Base-by-base conservation (phyloP, 2,113 vertebrate genomes). In the Typhlomys cinereus region DNA sequence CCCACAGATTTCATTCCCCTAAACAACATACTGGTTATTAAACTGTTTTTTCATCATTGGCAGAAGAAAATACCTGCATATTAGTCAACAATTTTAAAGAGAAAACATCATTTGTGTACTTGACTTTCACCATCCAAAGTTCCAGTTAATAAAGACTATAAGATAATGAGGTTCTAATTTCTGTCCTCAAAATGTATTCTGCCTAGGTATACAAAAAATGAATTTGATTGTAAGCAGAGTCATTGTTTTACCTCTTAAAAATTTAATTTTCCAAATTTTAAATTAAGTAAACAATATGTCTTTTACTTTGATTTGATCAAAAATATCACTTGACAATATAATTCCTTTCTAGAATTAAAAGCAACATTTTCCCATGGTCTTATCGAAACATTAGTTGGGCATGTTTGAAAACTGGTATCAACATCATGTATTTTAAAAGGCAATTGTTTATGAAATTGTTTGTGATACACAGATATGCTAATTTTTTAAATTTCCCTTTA, bases 381-480 rank as follows among this genome's bases (percentile, higher is more conserved):
- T 86, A 89, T 95, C 93, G 91, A 95, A 94, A 85, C 44, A 25
- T 93, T 88, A n/a, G 41, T 88, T 91, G 29, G 36, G 74, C 92
- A 66, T 34, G 11, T 84, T 70, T 64, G 83, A 93, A 48, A 94
- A 76, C 23, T 92, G 84, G 84, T 89, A 92, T 67, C 7, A 70
- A 48, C 46, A 94, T 88, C 52, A 91, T 75, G 85, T 34, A 31
- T 92, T 90, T 36, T 7, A 31, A 25, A 46, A 74, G 59, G 10
- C n/a, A 75, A 64, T 88, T 89, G 48, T 89, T 90, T 20, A 8
- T 27, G 91, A 29, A 86, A 44, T 50, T 92, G 62, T 90, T 9
- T 80, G 23, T 80, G 36, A 41, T 54, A 57, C 31, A 75, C 21
- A 82, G 85, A 94, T 80, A 82, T 85, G 95, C 73, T 90, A 81